Evolutionary conservation across 2,888 invertebrate genomes (phyloP).

Genomic region (Aspidiotus rigidus): DNA sequence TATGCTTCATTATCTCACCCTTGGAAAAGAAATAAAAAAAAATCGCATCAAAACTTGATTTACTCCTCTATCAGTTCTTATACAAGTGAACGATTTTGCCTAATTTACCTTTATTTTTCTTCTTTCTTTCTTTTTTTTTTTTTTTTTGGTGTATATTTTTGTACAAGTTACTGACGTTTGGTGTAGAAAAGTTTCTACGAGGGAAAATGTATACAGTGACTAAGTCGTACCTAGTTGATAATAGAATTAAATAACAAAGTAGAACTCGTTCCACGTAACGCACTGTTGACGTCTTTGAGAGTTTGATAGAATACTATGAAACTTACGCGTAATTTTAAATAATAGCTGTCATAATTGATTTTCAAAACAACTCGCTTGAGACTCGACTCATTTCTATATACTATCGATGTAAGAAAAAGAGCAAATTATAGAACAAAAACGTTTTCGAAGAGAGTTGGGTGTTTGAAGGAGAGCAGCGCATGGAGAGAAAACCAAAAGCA

Average conservation of each 20-base stretch:
- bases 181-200: too few species aligned
- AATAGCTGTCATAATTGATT: not conserved
- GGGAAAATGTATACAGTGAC: too few species aligned
- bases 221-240: too few species aligned
- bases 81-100: not conserved
- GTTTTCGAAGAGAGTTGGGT: too few species aligned
- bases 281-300: conserved; percentile 25
- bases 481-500: too few species aligned
- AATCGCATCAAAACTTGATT: conserved; percentile 25
- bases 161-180: too few species aligned
- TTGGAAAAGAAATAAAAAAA: conserved; percentile 23
- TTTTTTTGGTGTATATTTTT: conserved; percentile 16
- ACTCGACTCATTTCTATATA: too few species aligned
- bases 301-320: conserved; percentile 3
- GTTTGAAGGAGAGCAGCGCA: too few species aligned
- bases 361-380: too few species aligned
- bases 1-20: conserved; percentile 28
- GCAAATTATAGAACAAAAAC: too few species aligned
- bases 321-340: not conserved
- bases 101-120: not conserved
- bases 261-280: not conserved
- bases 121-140: conserved; percentile 13
- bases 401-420: too few species aligned
- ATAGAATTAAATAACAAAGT: too few species aligned
- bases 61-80: conserved; percentile 5